Evolutionary conservation across 2,888 invertebrate species (phyloP).

Genomic region (Pollenia labialis): DNA sequence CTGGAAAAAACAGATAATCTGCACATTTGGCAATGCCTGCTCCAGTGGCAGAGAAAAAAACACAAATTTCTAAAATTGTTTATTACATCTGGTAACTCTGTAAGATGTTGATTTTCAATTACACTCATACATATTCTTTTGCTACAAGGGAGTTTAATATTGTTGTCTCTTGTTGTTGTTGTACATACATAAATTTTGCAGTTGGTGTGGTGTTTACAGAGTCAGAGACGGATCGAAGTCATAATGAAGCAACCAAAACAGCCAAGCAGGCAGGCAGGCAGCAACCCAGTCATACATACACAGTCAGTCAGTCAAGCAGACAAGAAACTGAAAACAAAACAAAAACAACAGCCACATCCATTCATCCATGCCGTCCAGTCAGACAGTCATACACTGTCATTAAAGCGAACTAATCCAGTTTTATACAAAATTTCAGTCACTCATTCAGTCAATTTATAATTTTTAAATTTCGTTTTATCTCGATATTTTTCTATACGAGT

Average conservation of each 20-base stretch:
- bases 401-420: slow-evolving; percentile 79
- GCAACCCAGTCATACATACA: slow-evolving; percentile 16
- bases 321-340: slow-evolving; percentile 48
- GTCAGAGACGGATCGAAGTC: slow-evolving; percentile 35
- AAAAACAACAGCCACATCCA: slow-evolving; percentile 65
- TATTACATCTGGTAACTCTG: slow-evolving; percentile 8
- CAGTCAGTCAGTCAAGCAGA: slow-evolving; percentile 52
- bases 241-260: slow-evolving; percentile 51
- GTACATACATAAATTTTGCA: slow-evolving; percentile 7
- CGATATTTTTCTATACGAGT: slow-evolving; percentile 25
- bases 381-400: slow-evolving; percentile 80
- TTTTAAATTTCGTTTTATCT: slow-evolving; percentile 37
- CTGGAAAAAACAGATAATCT: too few relatives aligned
- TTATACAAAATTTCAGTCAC: slow-evolving; percentile 65
- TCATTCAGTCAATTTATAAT: slow-evolving; percentile 50
- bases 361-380: slow-evolving; percentile 75
- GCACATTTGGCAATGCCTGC: too few relatives aligned
- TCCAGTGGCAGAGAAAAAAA: too few relatives aligned
- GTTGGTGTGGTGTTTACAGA: slow-evolving; percentile 1
- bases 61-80: too few relatives aligned
- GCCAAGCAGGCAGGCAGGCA: slow-evolving; percentile 31
- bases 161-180: background rate
- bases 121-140: slow-evolving; percentile 36
- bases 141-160: slow-evolving; percentile 49
- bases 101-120: slow-evolving; percentile 11